Base-by-base conservation (phyloP, 2,113 vertebrate genomes). In the Potamarius usumacintae region DNA sequence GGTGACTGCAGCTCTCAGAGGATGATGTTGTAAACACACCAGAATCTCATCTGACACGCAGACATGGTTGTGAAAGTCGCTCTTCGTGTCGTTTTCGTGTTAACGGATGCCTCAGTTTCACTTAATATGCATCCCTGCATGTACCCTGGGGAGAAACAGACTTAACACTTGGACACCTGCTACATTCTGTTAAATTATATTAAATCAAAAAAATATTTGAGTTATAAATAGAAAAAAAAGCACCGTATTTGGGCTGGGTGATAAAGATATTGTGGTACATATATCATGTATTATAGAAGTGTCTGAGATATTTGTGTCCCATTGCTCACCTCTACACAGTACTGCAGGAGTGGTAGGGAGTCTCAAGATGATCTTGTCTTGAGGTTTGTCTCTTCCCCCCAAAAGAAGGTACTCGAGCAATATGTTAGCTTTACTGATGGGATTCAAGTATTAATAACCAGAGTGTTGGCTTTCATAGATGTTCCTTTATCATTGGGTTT, bases 21-120 rank as follows among this genome's bases (percentile, higher is more conserved):
- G 84, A 52, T 34, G 74, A 34, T 53, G 60, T 25, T 86, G 84
- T 17, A 55, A 77, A 81, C 79, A 67, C 48, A 67, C 7, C 60
- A 58, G 53, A 58, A 20, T 48, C 58, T 86, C 76, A 30, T 48
- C 27, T 60, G 71, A 62, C 22, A 62, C 71, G 58, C 53, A 52
- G 34, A 62, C 65, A 11, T 18, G 55, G 18, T 72, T 48, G 53
- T 74, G 53, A 74, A 85, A 74, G 30, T 74, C 14, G 12, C 42
- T 65, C 17, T 30, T 60, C 0, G 4, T 72, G 69, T 8, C 25
- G 15, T 27, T 52, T 52, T n/a, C 9, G n/a, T 53, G 14, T 53
- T 50, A n/a, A 77, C 14, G 22, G 72, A 76, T 10, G 25, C 48
- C 20, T 25, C 72, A 5, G 48, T 48, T 50, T 25, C 4, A 11